A percentile compares a stretch with the other conserved stretches of the same genome.
Conservation (phyloP, 2,888 invertebrate species). For the Eupithecia subumbrata region DNA sequence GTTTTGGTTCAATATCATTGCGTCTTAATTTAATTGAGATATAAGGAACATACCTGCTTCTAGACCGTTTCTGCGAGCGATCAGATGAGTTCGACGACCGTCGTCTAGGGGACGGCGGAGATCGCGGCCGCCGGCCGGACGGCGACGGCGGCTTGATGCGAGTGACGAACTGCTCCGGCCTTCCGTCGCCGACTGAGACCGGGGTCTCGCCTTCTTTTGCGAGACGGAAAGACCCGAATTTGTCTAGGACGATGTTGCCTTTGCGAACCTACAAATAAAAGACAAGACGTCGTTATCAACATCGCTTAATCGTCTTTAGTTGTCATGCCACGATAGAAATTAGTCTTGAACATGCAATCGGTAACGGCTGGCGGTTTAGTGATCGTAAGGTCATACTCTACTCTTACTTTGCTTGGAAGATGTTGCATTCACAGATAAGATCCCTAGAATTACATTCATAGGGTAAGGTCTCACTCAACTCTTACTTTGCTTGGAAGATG, state of each 20-base stretch:
- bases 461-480: too few relatives aligned
- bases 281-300: neutral
- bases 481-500: too few relatives aligned
- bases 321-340: neutral
- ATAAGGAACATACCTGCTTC: conserved; percentile 67
- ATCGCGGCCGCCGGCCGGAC: conserved; percentile 70
- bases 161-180: conserved; percentile 81
- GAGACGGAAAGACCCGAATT: conserved; percentile 88
- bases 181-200: conserved; percentile 75
- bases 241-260: conserved; percentile 87
- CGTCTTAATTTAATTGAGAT: neutral
- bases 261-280: conserved; percentile 73
- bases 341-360: neutral
- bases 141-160: conserved; percentile 76
- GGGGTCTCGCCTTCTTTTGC: conserved; percentile 83
- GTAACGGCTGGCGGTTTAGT: neutral
- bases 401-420: too few relatives aligned
- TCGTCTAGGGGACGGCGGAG: conserved; percentile 75
- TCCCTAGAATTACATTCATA: too few relatives aligned
- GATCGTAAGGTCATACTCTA: too few relatives aligned
- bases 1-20: neutral
- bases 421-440: too few relatives aligned
- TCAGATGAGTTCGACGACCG: conserved; percentile 77
- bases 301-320: neutral
- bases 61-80: conserved; percentile 68